Conservation (phyloP, 2,888 invertebrate species). For the Tinea pellionella region DNA sequence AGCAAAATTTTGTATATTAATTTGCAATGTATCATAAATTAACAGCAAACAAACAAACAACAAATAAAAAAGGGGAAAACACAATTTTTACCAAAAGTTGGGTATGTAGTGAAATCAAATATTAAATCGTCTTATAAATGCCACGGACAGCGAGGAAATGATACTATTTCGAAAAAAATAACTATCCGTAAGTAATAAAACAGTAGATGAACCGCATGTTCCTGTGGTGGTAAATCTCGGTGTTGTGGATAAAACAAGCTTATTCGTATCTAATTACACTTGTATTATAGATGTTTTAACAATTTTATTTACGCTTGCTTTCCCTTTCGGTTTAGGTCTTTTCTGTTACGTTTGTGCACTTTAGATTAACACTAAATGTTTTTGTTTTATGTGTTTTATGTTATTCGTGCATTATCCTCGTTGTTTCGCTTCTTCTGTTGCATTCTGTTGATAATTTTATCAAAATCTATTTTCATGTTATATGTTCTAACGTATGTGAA, state of each 20-base stretch:
- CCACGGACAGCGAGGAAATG: constrained; percentile 35
- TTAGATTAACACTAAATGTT: background rate
- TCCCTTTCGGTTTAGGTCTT: background rate
- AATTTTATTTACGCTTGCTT: background rate
- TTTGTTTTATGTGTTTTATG: background rate
- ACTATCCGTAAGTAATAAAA: constrained; percentile 25
- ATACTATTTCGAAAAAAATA: constrained; percentile 25
- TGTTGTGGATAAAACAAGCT: background rate
- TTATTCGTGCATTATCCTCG: background rate
- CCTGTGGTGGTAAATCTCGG: background rate
- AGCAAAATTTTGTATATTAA: constrained; percentile 12
- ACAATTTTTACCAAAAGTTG: constrained; percentile 8
- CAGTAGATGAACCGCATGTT: background rate
- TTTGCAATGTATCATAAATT: constrained; percentile 12
- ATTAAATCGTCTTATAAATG: constrained; percentile 33
- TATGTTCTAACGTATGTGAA: too few relatives aligned
- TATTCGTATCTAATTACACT: background rate
- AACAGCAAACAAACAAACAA: constrained; percentile 6
- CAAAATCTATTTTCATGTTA: background rate
- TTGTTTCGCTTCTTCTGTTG: background rate
- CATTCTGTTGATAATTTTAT: background rate
- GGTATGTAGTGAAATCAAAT: constrained; percentile 11
- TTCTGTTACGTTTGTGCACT: background rate
- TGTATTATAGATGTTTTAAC: background rate
- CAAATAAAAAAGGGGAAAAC: background rate